phyloP scores from a whole-genome alignment of 2,888 invertebrate genomes.

The Orchestes rusci region DNA sequence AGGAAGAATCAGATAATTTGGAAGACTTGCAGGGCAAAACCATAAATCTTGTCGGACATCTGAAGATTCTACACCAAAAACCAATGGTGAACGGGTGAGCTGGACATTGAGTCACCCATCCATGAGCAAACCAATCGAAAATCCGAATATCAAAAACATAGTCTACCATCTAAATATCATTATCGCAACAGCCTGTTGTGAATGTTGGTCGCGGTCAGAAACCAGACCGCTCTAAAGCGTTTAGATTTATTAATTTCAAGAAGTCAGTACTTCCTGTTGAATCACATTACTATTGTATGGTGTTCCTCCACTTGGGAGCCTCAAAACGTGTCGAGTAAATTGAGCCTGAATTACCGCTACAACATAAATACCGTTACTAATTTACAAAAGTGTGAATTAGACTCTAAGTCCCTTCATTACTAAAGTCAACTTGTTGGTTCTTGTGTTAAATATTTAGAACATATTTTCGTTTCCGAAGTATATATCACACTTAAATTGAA shows the following conservation, averaged over 20 bases:
- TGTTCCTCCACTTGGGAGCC: conserved; percentile 1
- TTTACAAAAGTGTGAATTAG: conserved; percentile 30
- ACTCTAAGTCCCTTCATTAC: conserved; percentile 22
- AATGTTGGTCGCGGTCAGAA: conserved; percentile 38
- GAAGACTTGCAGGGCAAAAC: too few relatives aligned
- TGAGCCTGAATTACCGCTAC: conserved; percentile 37
- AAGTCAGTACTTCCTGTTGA: conserved; percentile 13
- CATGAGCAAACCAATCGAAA: too few relatives aligned
- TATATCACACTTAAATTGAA: conserved; percentile 35
- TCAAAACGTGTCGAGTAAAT: conserved; percentile 28
- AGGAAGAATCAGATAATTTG: too few relatives aligned
- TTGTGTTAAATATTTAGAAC: conserved; percentile 45
- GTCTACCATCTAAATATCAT: conserved; percentile 43
- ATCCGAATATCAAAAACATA: too few relatives aligned
- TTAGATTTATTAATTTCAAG: conserved; percentile 39
- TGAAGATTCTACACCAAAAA: too few relatives aligned
- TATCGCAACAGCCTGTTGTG: conserved; percentile 46
- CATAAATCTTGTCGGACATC: too few relatives aligned
- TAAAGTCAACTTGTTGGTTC: conserved; percentile 42
- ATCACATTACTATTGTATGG: conserved; percentile 23
- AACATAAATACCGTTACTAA: conserved; percentile 35
- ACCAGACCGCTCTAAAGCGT: conserved; percentile 45
- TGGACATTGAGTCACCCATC: too few relatives aligned
- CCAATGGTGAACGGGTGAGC: too few relatives aligned
- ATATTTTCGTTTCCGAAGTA: conserved; percentile 41